Conservation (phyloP, 2,113 vertebrate species). For the Ptilorrhoa leucosticta region DNA sequence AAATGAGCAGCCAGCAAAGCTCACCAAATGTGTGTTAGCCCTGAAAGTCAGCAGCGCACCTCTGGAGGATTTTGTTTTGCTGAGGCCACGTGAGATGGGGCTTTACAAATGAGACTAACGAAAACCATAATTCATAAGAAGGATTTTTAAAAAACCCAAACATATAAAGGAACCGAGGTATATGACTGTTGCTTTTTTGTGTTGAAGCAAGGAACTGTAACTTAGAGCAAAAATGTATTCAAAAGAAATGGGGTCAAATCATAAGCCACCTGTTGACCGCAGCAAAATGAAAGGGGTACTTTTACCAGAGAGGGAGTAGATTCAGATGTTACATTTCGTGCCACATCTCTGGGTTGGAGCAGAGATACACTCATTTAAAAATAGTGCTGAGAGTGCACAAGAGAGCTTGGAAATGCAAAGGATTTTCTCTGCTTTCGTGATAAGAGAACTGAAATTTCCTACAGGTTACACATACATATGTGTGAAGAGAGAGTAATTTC, state of each 20-base stretch:
- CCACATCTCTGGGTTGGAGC: background rate
- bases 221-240: background rate
- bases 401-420: background rate
- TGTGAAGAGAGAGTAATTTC: background rate
- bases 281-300: background rate
- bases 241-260: background rate
- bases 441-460: background rate
- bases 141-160: rapidly evolving
- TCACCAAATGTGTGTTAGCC: background rate
- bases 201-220: background rate
- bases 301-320: background rate
- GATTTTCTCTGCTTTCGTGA: background rate
- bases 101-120: background rate
- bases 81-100: background rate
- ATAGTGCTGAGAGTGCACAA: background rate
- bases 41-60: background rate
- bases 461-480: background rate
- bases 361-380: background rate
- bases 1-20: background rate
- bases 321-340: background rate
- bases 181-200: background rate
- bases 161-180: background rate
- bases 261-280: background rate
- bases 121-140: background rate
- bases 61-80: background rate